Evolutionary conservation across 2,797 vertebrate species (phyloP).

Genomic region (Lerista edwardsae): DNA sequence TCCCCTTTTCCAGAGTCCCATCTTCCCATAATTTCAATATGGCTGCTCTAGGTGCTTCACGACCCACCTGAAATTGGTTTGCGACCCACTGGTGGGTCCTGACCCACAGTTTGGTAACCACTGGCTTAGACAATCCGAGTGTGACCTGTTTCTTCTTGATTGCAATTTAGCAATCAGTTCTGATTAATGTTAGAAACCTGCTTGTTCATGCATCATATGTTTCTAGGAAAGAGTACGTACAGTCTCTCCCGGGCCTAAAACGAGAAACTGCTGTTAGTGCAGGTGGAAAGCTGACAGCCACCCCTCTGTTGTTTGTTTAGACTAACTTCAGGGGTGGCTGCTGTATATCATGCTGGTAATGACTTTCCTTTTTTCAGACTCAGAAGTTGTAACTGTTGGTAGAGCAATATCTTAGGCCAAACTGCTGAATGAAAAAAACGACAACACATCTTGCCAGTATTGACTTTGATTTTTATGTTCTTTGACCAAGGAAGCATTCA

Average conservation of each 20-base stretch:
- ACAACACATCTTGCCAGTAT: conserved; percentile 49
- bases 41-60: too few relatives aligned
- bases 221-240: conserved; percentile 68
- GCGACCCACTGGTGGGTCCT: too few relatives aligned
- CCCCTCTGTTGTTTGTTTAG: conserved; percentile 68
- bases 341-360: conserved; percentile 55
- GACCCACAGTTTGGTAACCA: too few relatives aligned
- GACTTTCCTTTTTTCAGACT: conserved; percentile 50
- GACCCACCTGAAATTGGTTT: too few relatives aligned
- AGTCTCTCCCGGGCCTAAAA: conserved; percentile 71
- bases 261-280: conserved; percentile 68
- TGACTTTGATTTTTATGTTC: conserved; percentile 62
- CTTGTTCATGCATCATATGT: conserved; percentile 68
- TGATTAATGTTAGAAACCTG: conserved; percentile 74
- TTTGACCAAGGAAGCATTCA: conserved; percentile 41
- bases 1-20: too few relatives aligned
- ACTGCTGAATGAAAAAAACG: conserved; percentile 40
- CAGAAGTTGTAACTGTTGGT: conserved; percentile 61
- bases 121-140: conserved; percentile 54
- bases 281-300: conserved; percentile 64
- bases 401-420: conserved; percentile 53
- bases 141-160: conserved; percentile 70
- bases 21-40: too few relatives aligned
- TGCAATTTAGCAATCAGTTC: conserved; percentile 73
- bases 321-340: conserved; percentile 65